phyloP scores from a whole-genome alignment of 2,113 vertebrate genomes.

The Danionella cerebrum region DNA sequence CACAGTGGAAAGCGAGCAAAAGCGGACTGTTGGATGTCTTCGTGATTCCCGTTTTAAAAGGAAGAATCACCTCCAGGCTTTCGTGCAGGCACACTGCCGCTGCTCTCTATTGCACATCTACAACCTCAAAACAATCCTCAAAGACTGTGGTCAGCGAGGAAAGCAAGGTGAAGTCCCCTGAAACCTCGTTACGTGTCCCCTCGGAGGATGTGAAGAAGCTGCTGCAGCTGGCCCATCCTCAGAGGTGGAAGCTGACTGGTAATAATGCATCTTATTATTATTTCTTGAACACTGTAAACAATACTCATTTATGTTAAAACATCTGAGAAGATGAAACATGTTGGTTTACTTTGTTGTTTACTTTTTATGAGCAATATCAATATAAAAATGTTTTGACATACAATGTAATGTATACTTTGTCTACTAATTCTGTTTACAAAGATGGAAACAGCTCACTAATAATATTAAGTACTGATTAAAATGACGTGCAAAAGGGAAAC shows the following conservation, averaged over 20 bases:
- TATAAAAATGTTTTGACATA: too few species aligned
- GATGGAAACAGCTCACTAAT: too few species aligned
- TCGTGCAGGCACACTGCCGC: constrained; percentile 29
- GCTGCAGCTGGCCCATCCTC: constrained; percentile 67
- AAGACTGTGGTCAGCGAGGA: constrained; percentile 24
- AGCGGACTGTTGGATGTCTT: not conserved
- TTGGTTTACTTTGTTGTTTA: too few species aligned
- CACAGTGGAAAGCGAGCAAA: constrained; percentile 15
- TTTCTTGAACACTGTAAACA: too few species aligned
- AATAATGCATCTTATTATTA: constrained; percentile 7
- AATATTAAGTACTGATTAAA: too few species aligned
- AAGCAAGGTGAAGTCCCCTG: not conserved
- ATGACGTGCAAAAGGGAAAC: too few species aligned
- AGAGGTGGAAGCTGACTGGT: constrained; percentile 81
- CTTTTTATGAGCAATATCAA: too few species aligned
- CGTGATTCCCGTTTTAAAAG: not conserved
- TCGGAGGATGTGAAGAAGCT: constrained; percentile 65
- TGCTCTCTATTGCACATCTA: constrained; percentile 53
- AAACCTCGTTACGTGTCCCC: constrained; percentile 33
- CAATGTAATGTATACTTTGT: too few species aligned
- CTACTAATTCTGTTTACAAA: too few species aligned
- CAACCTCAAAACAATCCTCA: constrained; percentile 34
- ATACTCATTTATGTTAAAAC: too few species aligned
- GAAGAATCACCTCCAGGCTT: not conserved
- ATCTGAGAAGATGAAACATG: too few species aligned